Evolutionary conservation across 2,888 invertebrate species (phyloP), one percentile per base, ranked within the genome.

Genomic region (Nemoura dubitans): DNA sequence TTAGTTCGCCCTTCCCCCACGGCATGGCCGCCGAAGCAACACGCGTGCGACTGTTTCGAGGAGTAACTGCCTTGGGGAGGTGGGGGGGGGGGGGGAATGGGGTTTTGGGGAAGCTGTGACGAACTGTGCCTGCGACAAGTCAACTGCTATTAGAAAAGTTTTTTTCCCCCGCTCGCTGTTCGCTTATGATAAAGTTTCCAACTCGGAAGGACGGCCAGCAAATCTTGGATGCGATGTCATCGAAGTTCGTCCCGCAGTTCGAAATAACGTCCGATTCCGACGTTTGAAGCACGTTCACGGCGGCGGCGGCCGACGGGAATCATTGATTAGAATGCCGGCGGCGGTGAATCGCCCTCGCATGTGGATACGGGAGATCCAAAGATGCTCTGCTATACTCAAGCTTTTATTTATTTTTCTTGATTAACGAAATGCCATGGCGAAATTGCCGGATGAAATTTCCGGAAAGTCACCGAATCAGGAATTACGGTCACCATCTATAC

Each of bases 121-220:
- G 78, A 78, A 78, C 27, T 28, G 29, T 78, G 78, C 29, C 78
- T 14, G 59, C 14, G 59, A 43, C 27, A 84, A 84, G 84, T 84
- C 84, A 84, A 76, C 59, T 43, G 43, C 59, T 87, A 87, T 86
- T 86, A 83, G 87, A 83, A 86, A 87, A 87, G 36, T 87, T 87
- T 87, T 83, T 87, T 82, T 87, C n/a, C n/a, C 30, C 36, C 83
- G 82, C 30, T 76, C 83, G 82, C 30, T 85, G 36, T 87, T 86
- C 86, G 59, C 21, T 27, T 83, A 86, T 82, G 83, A 86, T 83
- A 77, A 87, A 87, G 87, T 87, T 87, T 86, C 43, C 59, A 76
- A 76, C 86, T 87, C 76, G 36, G 36, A 36, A 10, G 1, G 59
- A 76, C 84, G 28, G 84, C 59, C 76, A 84, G 59, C 59, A 84